Percentiles rank a stretch among this genome's conserved stretches.
Conservation (phyloP, 2,888 invertebrate species). For the Campopleginae sp. region DNA sequence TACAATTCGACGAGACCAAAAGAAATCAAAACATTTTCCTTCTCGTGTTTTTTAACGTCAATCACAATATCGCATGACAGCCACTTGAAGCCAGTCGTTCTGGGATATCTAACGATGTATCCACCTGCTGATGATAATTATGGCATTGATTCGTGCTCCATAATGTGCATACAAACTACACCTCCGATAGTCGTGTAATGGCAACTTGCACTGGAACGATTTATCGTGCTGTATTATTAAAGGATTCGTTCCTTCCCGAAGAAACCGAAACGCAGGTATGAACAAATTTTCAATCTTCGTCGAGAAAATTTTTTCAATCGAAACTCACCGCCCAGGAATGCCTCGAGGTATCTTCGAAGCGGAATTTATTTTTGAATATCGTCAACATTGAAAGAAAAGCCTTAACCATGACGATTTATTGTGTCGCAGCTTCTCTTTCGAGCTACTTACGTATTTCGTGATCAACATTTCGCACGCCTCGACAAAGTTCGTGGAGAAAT, state of each 20-base stretch:
- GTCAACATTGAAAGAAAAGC: neutral
- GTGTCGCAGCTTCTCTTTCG: slow-evolving; percentile 88
- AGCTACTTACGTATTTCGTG: slow-evolving; percentile 90
- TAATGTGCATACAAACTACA: slow-evolving; percentile 89
- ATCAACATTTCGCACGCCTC: slow-evolving; percentile 91
- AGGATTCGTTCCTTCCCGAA: slow-evolving; percentile 84
- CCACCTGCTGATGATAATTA: slow-evolving; percentile 94
- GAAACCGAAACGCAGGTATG: slow-evolving; percentile 79
- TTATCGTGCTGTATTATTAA: slow-evolving; percentile 91
- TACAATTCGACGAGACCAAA: neutral
- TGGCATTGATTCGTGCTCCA: slow-evolving; percentile 93
- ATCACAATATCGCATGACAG: slow-evolving; percentile 66
- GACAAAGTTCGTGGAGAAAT: slow-evolving; percentile 90
- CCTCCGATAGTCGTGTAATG: slow-evolving; percentile 92
- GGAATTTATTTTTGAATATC: neutral
- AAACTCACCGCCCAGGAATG: slow-evolving; percentile 87
- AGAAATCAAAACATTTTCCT: neutral
- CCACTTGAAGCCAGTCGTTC: slow-evolving; percentile 78
- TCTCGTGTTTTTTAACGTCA: neutral
- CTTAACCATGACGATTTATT: slow-evolving; percentile 2
- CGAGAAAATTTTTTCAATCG: too few species aligned
- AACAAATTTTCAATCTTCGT: neutral
- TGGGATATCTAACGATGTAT: slow-evolving; percentile 92
- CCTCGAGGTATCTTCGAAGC: slow-evolving; percentile 86
- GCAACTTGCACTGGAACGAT: slow-evolving; percentile 93